A percentile compares a stretch with the other conserved stretches of the same genome.
Evolutionary conservation across 1,140 invertebrate species (phyloP).

Genomic region (Drosophila grimshawi): DNA sequence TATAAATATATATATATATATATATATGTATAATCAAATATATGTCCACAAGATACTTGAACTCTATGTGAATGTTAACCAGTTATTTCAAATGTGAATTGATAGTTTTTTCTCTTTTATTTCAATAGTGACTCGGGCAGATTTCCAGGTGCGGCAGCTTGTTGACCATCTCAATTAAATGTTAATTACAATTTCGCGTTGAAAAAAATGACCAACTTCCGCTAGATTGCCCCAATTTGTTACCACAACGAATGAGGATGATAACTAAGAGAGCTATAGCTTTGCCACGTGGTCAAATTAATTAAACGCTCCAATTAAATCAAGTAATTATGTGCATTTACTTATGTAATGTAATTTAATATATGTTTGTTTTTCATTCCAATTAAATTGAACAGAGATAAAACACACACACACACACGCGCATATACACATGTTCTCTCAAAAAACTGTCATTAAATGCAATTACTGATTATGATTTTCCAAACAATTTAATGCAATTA

Average conservation of each 20-base stretch:
- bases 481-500: conserved; percentile 83
- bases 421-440: conserved; percentile 24
- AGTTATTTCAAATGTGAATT: background rate
- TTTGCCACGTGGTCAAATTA: conserved; percentile 57
- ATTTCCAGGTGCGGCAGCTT: background rate
- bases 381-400: conserved; percentile 58
- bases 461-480: conserved; percentile 82
- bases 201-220: conserved; percentile 70
- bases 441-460: conserved; percentile 76
- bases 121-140: background rate
- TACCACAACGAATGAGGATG: conserved; percentile 17
- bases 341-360: background rate
- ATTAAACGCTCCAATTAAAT: conserved; percentile 62
- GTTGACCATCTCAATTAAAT: conserved; percentile 6
- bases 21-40: background rate
- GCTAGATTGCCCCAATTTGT: conserved; percentile 53
- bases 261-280: conserved; percentile 25
- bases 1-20: background rate
- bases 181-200: conserved; percentile 48
- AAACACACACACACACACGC: background rate
- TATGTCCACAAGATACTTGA: too few relatives aligned
- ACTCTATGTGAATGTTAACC: background rate
- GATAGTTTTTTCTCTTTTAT: background rate
- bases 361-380: background rate
- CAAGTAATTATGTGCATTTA: conserved; percentile 43